phyloP scores from a whole-genome alignment of 2,113 vertebrate species.

The Sisor rabdophorus region DNA sequence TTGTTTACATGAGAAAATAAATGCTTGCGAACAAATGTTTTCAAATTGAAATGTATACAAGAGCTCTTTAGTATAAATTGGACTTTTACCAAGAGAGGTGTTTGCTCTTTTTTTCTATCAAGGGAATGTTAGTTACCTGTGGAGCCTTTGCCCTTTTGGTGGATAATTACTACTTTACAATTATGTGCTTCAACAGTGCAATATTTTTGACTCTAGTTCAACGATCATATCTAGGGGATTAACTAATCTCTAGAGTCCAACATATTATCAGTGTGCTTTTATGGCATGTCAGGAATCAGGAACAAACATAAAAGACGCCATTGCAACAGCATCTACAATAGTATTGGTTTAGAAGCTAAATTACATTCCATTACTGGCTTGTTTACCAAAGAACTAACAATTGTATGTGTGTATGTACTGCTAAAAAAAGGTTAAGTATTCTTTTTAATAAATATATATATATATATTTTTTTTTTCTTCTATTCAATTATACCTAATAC shows the following conservation, averaged over 20 bases:
- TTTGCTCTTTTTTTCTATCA: conserved; percentile 24
- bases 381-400: neutral
- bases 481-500: too few relatives aligned
- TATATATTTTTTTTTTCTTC: too few relatives aligned
- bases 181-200: conserved; percentile 18
- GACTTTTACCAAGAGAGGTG: conserved; percentile 10
- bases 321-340: neutral
- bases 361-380: neutral
- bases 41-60: neutral
- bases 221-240: neutral
- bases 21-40: neutral
- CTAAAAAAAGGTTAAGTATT: too few relatives aligned
- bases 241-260: neutral
- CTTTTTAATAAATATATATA: neutral
- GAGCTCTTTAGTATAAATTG: neutral
- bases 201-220: neutral
- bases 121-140: conserved; percentile 44
- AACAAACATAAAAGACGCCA: conserved; percentile 4
- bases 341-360: neutral
- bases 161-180: conserved; percentile 44
- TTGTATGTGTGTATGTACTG: neutral
- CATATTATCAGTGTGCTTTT: conserved; percentile 20
- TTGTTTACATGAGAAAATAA: conserved; percentile 15
- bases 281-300: neutral
- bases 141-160: conserved; percentile 46